Conservation (phyloP, 2,113 vertebrate genomes). For the Apodemus speciosus region DNA sequence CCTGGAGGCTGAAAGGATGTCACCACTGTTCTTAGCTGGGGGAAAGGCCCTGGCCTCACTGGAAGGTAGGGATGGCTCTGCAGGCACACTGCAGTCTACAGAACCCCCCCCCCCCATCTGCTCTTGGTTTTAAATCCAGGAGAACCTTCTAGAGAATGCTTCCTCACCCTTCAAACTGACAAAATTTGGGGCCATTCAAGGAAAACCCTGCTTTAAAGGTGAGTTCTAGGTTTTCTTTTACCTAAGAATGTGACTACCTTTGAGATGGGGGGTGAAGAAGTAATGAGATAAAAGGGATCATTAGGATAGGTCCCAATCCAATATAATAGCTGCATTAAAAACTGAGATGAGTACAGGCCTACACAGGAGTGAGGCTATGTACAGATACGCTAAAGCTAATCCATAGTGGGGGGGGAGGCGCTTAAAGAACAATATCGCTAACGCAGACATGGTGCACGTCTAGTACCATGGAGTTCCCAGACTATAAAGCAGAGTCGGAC, state of each 20-base stretch:
- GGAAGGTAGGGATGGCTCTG: conserved; percentile 56
- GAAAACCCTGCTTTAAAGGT: background rate
- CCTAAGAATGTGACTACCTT: background rate
- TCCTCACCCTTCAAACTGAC: background rate
- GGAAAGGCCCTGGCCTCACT: conserved; percentile 59
- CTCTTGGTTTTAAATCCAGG: background rate
- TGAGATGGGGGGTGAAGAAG: background rate
- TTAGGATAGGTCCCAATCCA: background rate
- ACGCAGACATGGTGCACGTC: background rate
- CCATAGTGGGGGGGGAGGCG: background rate
- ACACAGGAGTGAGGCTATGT: too few species aligned
- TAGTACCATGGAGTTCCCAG: background rate
- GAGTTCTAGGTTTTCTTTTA: background rate
- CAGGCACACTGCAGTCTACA: conserved; percentile 26
- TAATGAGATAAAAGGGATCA: background rate
- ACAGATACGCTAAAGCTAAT: background rate
- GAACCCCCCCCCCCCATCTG: conserved; percentile 37
- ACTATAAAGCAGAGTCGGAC: background rate
- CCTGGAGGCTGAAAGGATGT: conserved; percentile 10
- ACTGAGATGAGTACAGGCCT: background rate
- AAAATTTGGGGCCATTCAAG: background rate
- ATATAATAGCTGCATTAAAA: background rate
- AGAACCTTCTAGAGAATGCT: background rate
- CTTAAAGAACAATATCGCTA: background rate
- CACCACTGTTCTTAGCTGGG: conserved; percentile 26